A percentile compares a stretch with the other conserved stretches of the same genome.
Evolutionary conservation across 2,888 invertebrate genomes (phyloP).

Genomic region (Tridacna gigas): DNA sequence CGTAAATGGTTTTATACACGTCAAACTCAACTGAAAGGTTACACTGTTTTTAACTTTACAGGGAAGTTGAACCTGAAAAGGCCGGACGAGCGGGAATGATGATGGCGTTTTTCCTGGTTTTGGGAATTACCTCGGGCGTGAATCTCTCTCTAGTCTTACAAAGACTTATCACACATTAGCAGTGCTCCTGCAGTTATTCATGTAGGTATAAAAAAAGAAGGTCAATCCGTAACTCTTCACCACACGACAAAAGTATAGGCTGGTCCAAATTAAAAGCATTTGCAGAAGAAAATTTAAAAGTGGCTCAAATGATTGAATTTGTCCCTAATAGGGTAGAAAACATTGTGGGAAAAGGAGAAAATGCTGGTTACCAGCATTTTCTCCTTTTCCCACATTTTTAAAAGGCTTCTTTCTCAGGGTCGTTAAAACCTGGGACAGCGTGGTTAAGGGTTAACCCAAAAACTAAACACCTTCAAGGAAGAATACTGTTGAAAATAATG

Average conservation of each 20-base stretch:
- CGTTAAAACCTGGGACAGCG: too few species aligned
- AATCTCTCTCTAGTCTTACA: slow-evolving; percentile 88
- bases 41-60: too few species aligned
- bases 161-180: slow-evolving; percentile 51
- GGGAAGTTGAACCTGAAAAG: slow-evolving; percentile 89
- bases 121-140: slow-evolving; percentile 95
- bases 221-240: neutral
- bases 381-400: slow-evolving; percentile 1
- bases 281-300: neutral
- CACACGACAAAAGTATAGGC: neutral
- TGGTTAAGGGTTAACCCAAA: too few species aligned
- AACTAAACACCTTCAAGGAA: too few species aligned
- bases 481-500: neutral
- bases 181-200: neutral
- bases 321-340: neutral
- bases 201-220: neutral
- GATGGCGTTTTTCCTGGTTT: slow-evolving; percentile 95
- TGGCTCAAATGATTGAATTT: too few species aligned
- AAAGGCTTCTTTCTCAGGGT: too few species aligned
- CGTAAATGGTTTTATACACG: too few species aligned
- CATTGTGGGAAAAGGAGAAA: neutral
- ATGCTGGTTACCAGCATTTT: neutral
- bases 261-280: neutral
- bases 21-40: too few species aligned
- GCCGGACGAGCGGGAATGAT: slow-evolving; percentile 97